Conservation (phyloP, 2,888 invertebrate species). For the Tridacna crocea region DNA sequence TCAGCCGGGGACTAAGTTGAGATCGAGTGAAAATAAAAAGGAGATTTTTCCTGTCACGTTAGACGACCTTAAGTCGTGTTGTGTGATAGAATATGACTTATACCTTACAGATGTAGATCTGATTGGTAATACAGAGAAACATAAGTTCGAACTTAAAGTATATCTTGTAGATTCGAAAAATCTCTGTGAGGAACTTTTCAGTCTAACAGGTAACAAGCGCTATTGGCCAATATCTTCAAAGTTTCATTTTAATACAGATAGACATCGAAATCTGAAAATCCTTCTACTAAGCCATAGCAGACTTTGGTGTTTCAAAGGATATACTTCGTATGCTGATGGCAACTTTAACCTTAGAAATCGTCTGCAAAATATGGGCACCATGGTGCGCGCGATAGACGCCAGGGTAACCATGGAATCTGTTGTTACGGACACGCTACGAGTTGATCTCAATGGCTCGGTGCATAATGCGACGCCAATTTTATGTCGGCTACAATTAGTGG, state of each 20-base stretch:
- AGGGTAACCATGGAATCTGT: conserved; percentile 16
- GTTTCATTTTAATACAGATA: conserved; percentile 32
- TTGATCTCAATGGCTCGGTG: conserved; percentile 35
- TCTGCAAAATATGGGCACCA: conserved; percentile 26
- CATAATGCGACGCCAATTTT: conserved; percentile 22
- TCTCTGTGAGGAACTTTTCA: conserved; percentile 30
- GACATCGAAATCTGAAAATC: conserved; percentile 29
- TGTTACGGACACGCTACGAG: not conserved
- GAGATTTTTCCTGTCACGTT: conserved; percentile 42
- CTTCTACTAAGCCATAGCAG: conserved; percentile 23
- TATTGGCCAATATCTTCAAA: conserved; percentile 43
- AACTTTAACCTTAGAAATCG: conserved; percentile 20
- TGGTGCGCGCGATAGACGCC: conserved; percentile 27
- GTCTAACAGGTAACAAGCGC: conserved; percentile 30
- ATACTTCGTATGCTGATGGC: conserved; percentile 29
- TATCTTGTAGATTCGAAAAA: not conserved
- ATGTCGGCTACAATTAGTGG: conserved; percentile 38
- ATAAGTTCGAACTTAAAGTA: conserved; percentile 29
- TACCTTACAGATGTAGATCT: conserved; percentile 39
- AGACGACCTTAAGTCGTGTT: conserved; percentile 41
- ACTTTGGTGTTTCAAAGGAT: conserved; percentile 35
- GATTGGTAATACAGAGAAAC: conserved; percentile 12
- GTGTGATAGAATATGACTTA: conserved; percentile 47
- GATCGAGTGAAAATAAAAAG: conserved; percentile 34
- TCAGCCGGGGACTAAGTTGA: conserved; percentile 54